Conservation (phyloP, 1,140 invertebrate species). For the Drosophila tristis region DNA sequence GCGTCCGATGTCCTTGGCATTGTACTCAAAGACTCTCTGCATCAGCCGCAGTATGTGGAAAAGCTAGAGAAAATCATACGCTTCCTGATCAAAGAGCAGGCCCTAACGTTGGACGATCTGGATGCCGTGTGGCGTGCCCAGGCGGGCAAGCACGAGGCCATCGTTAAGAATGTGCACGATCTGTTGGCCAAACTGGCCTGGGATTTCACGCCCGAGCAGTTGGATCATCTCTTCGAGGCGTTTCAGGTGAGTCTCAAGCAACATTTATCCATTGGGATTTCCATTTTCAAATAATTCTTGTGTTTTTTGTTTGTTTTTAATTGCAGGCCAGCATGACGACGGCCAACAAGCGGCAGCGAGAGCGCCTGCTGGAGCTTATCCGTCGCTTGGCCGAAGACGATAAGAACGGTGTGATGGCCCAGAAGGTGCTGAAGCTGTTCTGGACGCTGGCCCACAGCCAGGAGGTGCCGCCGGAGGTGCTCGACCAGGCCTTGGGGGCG, state of each 20-base stretch:
- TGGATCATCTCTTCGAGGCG: conserved; percentile 98
- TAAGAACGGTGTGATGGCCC: conserved; percentile 99
- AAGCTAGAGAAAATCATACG: conserved; percentile 98
- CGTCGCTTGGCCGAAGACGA: conserved; percentile 98
- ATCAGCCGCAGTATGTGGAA: conserved; percentile 99
- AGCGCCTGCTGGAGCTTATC: conserved; percentile 97
- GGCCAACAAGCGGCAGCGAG: conserved; percentile 97
- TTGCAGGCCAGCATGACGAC: conserved; percentile 96
- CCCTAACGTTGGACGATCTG: conserved; percentile 94
- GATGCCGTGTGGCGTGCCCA: conserved; percentile 98
- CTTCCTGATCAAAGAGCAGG: conserved; percentile 98
- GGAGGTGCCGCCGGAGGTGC: conserved; percentile 98
- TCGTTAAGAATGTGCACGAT: conserved; percentile 98
- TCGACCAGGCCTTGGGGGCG: conserved; percentile 97
- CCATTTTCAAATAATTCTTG: conserved; percentile 5
- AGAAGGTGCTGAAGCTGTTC: conserved; percentile 98
- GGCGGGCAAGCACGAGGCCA: conserved; percentile 97
- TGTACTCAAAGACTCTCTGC: conserved; percentile 96
- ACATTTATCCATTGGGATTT: conserved; percentile 6
- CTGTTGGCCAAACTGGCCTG: conserved; percentile 97
- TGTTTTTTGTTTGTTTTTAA: too few relatives aligned
- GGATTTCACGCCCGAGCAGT: conserved; percentile 98
- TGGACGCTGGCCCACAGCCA: conserved; percentile 99
- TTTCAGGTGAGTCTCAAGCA: conserved; percentile 90
- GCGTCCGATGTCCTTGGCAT: conserved; percentile 98